phyloP scores from a whole-genome alignment of 1,140 invertebrate genomes.

The Micrasema minimum region DNA sequence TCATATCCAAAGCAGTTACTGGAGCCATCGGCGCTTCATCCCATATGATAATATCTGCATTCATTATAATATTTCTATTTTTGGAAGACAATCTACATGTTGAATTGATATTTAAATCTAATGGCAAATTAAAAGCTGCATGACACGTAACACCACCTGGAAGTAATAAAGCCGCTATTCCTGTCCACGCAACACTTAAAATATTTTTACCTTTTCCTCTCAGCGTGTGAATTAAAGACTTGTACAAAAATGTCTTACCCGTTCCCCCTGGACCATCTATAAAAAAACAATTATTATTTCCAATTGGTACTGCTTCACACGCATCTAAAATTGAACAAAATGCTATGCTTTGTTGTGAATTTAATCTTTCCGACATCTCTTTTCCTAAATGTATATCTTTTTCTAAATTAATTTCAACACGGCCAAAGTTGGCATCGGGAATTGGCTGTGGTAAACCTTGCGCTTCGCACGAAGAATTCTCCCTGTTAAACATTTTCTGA shows the following conservation, averaged over 20 bases:
- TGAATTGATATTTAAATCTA: neutral
- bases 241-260: neutral
- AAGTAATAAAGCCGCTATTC: neutral
- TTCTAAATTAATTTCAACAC: neutral
- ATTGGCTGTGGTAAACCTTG: neutral
- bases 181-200: neutral
- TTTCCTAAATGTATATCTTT: neutral
- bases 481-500: neutral
- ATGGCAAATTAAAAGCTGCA: neutral
- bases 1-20: neutral
- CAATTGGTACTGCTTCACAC: neutral
- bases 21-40: neutral
- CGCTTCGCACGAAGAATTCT: neutral
- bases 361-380: neutral
- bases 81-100: slow-evolving; percentile 2
- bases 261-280: neutral
- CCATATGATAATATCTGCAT: neutral
- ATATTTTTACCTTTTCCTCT: slow-evolving; percentile 11
- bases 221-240: neutral
- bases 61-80: neutral
- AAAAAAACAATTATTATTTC: slow-evolving; percentile 1
- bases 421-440: too few relatives aligned
- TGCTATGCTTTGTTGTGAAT: neutral
- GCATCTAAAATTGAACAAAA: neutral
- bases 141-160: slow-evolving; percentile 1